Conservation (phyloP, 37 sponge, comb jelly and placozoan species). For the Aphrocallistes beatrix region DNA sequence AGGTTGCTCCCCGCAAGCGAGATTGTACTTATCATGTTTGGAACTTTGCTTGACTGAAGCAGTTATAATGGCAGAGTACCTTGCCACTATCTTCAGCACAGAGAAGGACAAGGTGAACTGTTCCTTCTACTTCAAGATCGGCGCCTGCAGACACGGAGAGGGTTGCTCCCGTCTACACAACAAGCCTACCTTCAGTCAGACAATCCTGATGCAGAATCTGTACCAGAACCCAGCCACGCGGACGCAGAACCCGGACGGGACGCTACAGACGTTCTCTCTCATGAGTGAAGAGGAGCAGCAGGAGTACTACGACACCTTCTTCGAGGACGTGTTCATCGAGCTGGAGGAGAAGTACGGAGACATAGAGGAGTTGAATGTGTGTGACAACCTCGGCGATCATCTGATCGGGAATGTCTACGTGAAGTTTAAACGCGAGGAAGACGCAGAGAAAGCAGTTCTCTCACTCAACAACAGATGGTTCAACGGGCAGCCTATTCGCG, state of each 20-base stretch:
- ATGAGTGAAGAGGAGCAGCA: conserved; percentile 67
- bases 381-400: conserved; percentile 97
- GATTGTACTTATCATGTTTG: no score
- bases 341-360: conserved; percentile 76
- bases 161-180: conserved; percentile 93
- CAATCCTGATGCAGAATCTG: conserved; percentile 81
- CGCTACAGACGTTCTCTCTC: conserved; percentile 15
- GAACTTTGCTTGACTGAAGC: no score
- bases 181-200: conserved; percentile 98
- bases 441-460: conserved; percentile 82
- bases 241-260: conserved; percentile 50
- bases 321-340: conserved; percentile 94
- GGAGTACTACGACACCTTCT: conserved; percentile 76
- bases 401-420: conserved; percentile 95
- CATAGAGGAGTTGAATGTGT: conserved; percentile 99
- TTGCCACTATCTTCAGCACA: conserved; percentile 95
- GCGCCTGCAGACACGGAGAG: conserved; percentile 96
- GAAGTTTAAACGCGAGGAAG: conserved; percentile 84
- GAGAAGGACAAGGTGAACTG: conserved; percentile 99
- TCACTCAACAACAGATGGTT: conserved; percentile 95
- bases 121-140: conserved; percentile 98
- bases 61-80: conserved; percentile 95
- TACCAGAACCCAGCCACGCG: conserved; percentile 86
- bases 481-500: conserved; percentile 78
- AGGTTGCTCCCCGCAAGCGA: no score